Evolutionary conservation across 2,113 vertebrate species (phyloP), one percentile per base, ranked within the genome.

Genomic region (Oxyruncus cristatus): DNA sequence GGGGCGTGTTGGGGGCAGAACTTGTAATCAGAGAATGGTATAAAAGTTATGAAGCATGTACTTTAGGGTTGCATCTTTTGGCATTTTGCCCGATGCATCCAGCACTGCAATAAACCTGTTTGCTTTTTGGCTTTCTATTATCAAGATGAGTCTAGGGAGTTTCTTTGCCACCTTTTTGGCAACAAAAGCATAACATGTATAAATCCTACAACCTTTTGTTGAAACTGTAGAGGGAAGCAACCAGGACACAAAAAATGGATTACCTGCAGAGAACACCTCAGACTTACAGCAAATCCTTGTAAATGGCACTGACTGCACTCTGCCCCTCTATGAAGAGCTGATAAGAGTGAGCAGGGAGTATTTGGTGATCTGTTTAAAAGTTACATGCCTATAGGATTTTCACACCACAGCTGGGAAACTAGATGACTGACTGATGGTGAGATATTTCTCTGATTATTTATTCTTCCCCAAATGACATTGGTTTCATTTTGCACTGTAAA

Each of bases 391-490:
- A n/a, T 37, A 65, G 22, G 39, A 73, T 42, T 92, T 92, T 85
- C 44, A 59, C 33, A 63, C 35, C 53, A 42, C 52, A 82, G 27
- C n/a, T 75, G 52, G 52, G 27, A 83, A 93, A 61, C 15, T 41
- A 42, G 5, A 50, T 56, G 47, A 37, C 47, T 76, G 20, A n/a
- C 23, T 42, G 20, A 59, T 14, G 27, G 49, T 72, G 58, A 81
- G 32, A 71, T 67, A 78, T 44, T 89, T 71, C 28, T 77, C 76
- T 70, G 41, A 70, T 78, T 84, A 75, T 67, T 83, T 83, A 28
- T 90, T 77, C 53, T 85, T 88, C 5, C 30, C 22, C 42, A 74
- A 85, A 71, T 32, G 24, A 11, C 37, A 39, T 23, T 37, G 1
- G 3, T 42, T 83, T 79, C 28, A 59, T 86, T 84, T 73, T 1